Conservation (phyloP, 2,797 vertebrate species). For the Dallia pectoralis region DNA sequence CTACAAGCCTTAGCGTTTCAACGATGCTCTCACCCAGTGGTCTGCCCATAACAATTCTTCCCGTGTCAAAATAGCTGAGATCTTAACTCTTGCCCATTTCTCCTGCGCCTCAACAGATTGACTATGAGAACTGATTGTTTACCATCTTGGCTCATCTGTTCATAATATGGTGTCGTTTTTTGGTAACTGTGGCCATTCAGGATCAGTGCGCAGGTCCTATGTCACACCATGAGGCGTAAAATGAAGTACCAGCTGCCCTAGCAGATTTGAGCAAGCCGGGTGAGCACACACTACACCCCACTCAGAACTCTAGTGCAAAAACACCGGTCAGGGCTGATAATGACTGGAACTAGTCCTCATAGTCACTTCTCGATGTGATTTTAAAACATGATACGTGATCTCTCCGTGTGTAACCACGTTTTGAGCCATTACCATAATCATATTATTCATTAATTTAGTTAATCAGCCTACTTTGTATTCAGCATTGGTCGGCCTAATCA, state of each 20-base stretch:
- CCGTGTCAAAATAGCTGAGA: too few relatives aligned
- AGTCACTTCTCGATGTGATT: background rate
- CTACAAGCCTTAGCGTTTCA: too few relatives aligned
- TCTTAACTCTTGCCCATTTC: too few relatives aligned
- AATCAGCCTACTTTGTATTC: background rate
- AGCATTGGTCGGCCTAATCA: background rate
- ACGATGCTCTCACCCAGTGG: too few relatives aligned
- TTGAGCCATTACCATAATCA: background rate
- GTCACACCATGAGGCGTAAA: conserved; percentile 26
- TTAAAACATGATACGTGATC: background rate
- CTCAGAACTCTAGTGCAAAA: conserved; percentile 36
- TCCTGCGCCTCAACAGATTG: too few relatives aligned
- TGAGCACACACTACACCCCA: conserved; percentile 49
- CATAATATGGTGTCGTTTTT: background rate
- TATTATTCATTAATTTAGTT: background rate
- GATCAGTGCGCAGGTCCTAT: background rate
- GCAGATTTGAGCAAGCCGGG: conserved; percentile 48
- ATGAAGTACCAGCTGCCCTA: conserved; percentile 62
- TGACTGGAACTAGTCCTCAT: conserved; percentile 4
- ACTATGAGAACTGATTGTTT: too few relatives aligned
- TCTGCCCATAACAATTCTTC: too few relatives aligned
- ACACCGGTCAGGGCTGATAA: background rate
- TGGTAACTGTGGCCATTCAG: background rate
- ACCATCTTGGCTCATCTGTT: too few relatives aligned
- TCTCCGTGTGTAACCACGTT: background rate